These are phyloP conservation scores for Festucalex cinctus DNA, from an alignment of 2,113 vertebrate species.

Conservation along the genomic window DNA sequence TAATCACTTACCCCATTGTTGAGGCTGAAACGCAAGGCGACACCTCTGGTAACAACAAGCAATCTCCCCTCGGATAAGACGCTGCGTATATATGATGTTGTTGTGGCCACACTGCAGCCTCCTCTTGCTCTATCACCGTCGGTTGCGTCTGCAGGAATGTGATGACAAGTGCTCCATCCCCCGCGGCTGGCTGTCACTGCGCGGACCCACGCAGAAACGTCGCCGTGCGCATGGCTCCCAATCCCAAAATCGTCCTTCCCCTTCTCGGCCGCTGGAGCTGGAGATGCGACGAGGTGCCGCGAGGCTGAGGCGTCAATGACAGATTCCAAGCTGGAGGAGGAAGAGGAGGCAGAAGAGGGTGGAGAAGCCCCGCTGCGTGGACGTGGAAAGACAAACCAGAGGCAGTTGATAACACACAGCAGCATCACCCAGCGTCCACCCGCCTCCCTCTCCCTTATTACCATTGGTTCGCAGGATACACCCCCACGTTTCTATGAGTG, in stretches of 20 bases:
- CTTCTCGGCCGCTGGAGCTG: constrained; percentile 32
- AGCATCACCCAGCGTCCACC: constrained; percentile 55
- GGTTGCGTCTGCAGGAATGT: constrained; percentile 62
- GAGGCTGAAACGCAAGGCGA: constrained; percentile 47
- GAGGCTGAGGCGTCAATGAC: constrained; percentile 44
- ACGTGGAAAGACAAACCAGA: constrained; percentile 60
- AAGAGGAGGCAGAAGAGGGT: constrained; percentile 23
- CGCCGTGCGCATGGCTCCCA: constrained; percentile 56
- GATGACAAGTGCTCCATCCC: constrained; percentile 63
- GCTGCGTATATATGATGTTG: constrained; percentile 57
- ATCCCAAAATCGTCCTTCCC: constrained; percentile 15
- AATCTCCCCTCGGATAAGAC: constrained; percentile 32
- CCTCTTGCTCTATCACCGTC: constrained; percentile 40
- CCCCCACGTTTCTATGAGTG: constrained; percentile 43
- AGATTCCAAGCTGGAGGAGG: constrained; percentile 39
- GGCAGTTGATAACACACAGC: constrained; percentile 48
- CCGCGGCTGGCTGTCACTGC: constrained; percentile 45
- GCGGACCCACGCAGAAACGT: constrained; percentile 55
- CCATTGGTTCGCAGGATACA: constrained; percentile 53
- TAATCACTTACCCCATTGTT: constrained; percentile 70
- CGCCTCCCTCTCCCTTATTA: constrained; percentile 40
- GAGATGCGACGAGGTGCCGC: constrained; percentile 29
- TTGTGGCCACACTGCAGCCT: constrained; percentile 50
- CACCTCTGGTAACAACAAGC: constrained; percentile 29
- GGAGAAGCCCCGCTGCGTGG: constrained; percentile 52